Evolutionary conservation across 2,888 invertebrate genomes (phyloP).

Genomic region (Meta bourneti): DNA sequence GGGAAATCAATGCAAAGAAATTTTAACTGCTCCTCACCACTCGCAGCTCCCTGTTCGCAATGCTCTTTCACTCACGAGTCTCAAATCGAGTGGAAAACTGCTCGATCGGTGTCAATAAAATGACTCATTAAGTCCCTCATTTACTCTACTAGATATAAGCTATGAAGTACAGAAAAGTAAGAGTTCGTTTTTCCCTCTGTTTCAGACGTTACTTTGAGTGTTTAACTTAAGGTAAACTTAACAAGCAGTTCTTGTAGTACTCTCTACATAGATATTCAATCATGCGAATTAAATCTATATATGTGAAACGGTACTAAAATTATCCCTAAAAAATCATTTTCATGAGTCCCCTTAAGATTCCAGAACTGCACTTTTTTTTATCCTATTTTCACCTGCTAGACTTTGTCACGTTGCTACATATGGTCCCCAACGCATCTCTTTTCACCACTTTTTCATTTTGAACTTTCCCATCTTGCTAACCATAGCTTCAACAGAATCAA

Average conservation of each 20-base stretch:
- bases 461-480: no score
- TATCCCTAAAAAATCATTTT: not conserved
- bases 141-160: constrained; percentile 7
- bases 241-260: not conserved
- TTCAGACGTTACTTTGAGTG: no score
- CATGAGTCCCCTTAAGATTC: not conserved
- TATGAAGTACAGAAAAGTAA: not conserved
- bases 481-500: no score
- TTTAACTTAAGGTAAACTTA: no score
- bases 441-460: no score
- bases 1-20: constrained; percentile 65
- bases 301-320: not conserved
- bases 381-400: no score
- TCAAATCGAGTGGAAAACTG: constrained; percentile 9
- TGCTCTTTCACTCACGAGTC: no score
- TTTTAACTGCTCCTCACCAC: constrained; percentile 42
- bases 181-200: not conserved
- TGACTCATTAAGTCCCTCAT: constrained; percentile 35
- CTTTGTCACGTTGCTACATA: no score
- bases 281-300: not conserved
- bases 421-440: no score
- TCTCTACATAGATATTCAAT: not conserved
- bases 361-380: no score
- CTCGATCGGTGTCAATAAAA: constrained; percentile 10
- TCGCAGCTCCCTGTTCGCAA: no score